Evolutionary conservation across 2,888 invertebrate genomes (phyloP), one percentile per base, ranked within the genome.

Genomic region (Drosophila mimetica): DNA sequence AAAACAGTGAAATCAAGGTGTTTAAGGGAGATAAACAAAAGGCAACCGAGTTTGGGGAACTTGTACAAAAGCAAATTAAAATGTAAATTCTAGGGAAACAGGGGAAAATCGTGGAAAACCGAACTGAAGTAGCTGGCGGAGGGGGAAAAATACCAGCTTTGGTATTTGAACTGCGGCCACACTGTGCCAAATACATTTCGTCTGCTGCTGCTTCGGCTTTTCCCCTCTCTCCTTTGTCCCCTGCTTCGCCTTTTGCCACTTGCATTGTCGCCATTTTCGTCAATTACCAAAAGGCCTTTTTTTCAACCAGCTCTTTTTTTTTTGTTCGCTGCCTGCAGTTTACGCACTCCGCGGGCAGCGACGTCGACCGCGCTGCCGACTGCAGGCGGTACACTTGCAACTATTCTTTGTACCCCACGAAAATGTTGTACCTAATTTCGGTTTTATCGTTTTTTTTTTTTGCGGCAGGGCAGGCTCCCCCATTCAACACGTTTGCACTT

Each of bases 241-340:
- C n/a, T 37, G 71, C 37, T 34, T 60, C 66, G 32, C 48, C 46
- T 47, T 37, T 55, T 59, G 47, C 52, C 78, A 83, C 88, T 75
- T 82, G 82, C 89, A 82, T 86, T 90, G 90, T 90, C 90, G 91
- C 90, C 91, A 90, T 90, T 90, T 90, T 90, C 87, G 84, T 85
- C 81, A 89, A 82, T 80, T 88, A 80, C 74, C 79, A 86, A 87
- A 81, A 76, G 71, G 70, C 83, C 80, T 83, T 13, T 44, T 78
- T 79, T 71, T 20, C 20, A n/a, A n/a, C 71, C 63, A 65, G 60
- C 60, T 71, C 25, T 59, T 52, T 32, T 39, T 52, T 57, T n/a
- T n/a, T n/a, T n/a, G n/a, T n/a, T n/a, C n/a, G n/a, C n/a, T n/a
- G n/a, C 30, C 48, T 8, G 36, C 32, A 22, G 51, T 39, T 41